Base-by-base conservation (phyloP, 2,113 vertebrate genomes). In the Hypomesus transpacificus region DNA sequence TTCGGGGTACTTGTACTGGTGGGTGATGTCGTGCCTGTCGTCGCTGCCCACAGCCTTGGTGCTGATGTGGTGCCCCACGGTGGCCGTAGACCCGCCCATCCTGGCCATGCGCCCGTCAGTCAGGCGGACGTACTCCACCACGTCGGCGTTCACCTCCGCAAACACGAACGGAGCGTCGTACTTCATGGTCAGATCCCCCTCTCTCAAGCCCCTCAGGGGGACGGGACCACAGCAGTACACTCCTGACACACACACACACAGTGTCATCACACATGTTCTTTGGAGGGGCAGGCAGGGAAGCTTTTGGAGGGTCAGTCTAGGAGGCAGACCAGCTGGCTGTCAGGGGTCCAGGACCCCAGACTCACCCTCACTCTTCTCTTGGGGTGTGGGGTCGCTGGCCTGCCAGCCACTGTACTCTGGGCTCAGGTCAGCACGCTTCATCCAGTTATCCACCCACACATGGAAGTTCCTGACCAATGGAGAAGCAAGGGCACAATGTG, bases 371-470 rank as follows among this genome's bases (percentile, higher is more conserved):
- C 96, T 98, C 73, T 82, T 95, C 82, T 96, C 95, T 86, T 98
- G 96, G 1, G 96, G 96, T 0, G 96, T 98, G 0, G 96, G 95
- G 82, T 98, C 96, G 34, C 94, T 90, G 2, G 72, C 90, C 85
- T 98, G 96, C 96, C 96, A 98, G 3, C 96, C 96, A 0, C 94
- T 87, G 0, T 90, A 98, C 17, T 79, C 86, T 0, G 72, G 26
- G 0, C 76, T 72, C 58, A 98, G 88, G 81, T 98, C 96, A 0
- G 94, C 93, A 31, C 96, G 95, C 4, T 86, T 80, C 95, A 98
- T 98, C 96, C 96, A 98, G 0, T 90, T 93, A 62, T 98, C 96
- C 57, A 95, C 90, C 96, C 96, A 98, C 76, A 95, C 95, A 74
- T 98, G 96, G 82, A 92, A 98, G 83, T 98, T 97, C 96, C 96